These are phyloP conservation scores for Drosophila persimilis DNA, from an alignment of 1,140 invertebrate species.

Conservation along the genomic window DNA sequence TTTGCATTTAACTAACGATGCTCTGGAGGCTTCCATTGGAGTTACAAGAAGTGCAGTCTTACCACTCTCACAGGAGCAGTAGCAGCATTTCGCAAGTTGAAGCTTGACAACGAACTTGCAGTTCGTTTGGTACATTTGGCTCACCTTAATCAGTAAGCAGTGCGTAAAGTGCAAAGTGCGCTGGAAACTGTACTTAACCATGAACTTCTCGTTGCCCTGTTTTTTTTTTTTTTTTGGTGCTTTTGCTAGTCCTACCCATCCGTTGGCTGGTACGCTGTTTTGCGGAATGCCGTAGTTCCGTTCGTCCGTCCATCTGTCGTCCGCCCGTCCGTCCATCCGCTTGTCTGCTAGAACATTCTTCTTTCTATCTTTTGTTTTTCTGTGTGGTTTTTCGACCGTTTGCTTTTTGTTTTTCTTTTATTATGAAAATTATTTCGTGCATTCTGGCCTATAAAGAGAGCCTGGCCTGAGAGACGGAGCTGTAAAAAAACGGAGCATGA, in stretches of 20 bases:
- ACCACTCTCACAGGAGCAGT: no score
- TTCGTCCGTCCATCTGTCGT: conserved; percentile 1
- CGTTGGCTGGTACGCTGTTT: conserved; percentile 4
- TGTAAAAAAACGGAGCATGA: conserved; percentile 47
- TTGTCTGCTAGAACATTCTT: conserved; percentile 2
- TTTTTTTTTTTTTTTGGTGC: conserved; percentile 21
- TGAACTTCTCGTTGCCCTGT: conserved; percentile 19
- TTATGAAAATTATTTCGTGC: conserved; percentile 71
- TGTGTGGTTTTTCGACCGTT: conserved; percentile 19
- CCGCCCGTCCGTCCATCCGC: conserved; percentile 23
- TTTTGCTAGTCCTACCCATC: background rate
- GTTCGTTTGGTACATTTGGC: no score
- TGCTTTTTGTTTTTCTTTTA: conserved; percentile 59
- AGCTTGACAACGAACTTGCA: no score
- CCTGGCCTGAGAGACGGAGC: conserved; percentile 1
- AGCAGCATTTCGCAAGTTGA: no score
- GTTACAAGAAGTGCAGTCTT: no score
- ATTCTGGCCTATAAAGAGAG: conserved; percentile 72
- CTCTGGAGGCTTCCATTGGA: no score
- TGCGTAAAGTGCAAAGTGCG: no score
- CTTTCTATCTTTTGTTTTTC: conserved; percentile 12
- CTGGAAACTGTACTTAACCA: conserved; percentile 5
- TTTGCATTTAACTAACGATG: no score
- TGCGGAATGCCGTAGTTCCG: conserved; percentile 24
- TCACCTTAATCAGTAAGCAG: background rate